Base-by-base conservation (phyloP, 2,797 vertebrate species). In the Ceyx erithaca region DNA sequence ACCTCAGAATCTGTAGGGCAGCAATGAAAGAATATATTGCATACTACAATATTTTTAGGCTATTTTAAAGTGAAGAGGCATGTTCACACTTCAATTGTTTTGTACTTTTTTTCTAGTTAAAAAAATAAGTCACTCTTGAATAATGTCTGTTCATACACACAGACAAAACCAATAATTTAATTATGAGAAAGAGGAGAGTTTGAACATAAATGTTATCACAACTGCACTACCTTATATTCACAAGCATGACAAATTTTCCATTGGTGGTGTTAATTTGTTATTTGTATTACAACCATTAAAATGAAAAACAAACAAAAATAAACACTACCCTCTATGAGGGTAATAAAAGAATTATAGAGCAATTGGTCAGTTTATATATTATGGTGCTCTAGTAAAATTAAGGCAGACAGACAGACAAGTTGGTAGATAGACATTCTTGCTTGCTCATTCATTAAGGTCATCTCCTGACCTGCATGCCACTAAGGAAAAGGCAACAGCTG, bases 401-500 rank as follows among this genome's bases (percentile, higher is more conserved):
- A 83, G 72, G 70, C 79, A 85, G 91, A 62, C 68, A 87, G 80
- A 86, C 76, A 76, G 91, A 70, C 77, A 76, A 70, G 77, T 59
- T 63, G 68, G 80, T 43, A 85, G 88, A 90, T 8, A 54, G 91
- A 92, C n/a, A 7, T 26, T 89, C 66, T 48, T 33, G 45, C 92
- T 59, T 41, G 14, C 68, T 89, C 87, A 10, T 91, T 96, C 91
- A 75, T 88, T 94, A 88, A 94, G 92, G 95, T 96, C 95, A 96
- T 89, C 95, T 87, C 92, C 79, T 96, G 93, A 96, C 95, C 95
- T 5, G 3, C 1, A 1, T 31, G 91, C 80, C 94, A 58, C 89
- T 35, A 67, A 89, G 93, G 92, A 94, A 92, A 90, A 96, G 92
- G 90, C 73, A 97, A 92, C 96, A 97, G 96, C 96, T 97, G 96